Conservation (phyloP, 1,140 invertebrate genomes). For the Calephelis virginiensis region DNA sequence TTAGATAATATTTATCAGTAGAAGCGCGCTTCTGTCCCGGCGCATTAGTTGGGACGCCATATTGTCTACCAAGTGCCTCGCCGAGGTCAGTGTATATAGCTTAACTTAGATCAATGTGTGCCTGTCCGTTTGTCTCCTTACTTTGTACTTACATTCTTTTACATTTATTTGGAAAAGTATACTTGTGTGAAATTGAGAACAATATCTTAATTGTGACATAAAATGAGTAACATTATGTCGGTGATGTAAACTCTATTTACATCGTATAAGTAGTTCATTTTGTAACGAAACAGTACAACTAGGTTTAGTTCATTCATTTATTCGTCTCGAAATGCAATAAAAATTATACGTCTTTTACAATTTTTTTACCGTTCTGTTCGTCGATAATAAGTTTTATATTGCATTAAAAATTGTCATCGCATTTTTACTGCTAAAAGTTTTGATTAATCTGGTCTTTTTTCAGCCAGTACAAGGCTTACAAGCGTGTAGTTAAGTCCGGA, state of each 20-base stretch:
- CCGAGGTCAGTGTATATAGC: constrained; percentile 59
- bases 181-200: neutral
- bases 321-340: neutral
- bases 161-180: neutral
- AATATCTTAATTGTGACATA: neutral
- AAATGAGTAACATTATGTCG: too few species aligned
- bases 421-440: too few species aligned
- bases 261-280: too few species aligned
- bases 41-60: constrained; percentile 8
- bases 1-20: neutral
- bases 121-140: constrained; percentile 39
- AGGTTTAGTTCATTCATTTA: constrained; percentile 11
- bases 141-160: constrained; percentile 24
- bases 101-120: constrained; percentile 62
- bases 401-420: too few species aligned
- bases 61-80: constrained; percentile 55
- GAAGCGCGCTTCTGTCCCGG: constrained; percentile 3
- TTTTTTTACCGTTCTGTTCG: too few species aligned
- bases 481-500: too few species aligned
- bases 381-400: too few species aligned
- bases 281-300: too few species aligned
- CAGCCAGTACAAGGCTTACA: too few species aligned
- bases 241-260: too few species aligned
- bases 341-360: too few species aligned
- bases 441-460: too few species aligned